Evolutionary conservation across 1,140 invertebrate genomes (phyloP).

Genomic region (Chironomus tepperi): DNA sequence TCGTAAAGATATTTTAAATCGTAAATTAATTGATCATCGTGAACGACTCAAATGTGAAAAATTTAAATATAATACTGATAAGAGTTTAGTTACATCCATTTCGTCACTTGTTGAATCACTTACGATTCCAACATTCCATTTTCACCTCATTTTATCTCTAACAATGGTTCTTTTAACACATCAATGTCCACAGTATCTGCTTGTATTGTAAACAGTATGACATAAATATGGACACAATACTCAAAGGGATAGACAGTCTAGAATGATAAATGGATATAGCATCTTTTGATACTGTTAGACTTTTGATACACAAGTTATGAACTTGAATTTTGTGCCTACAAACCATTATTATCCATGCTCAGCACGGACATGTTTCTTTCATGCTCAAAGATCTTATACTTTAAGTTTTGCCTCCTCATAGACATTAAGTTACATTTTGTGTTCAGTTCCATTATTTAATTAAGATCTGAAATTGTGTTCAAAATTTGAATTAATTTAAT

Average conservation of each 20-base stretch:
- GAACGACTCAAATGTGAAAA: slow-evolving; percentile 11
- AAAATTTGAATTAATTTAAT: neutral
- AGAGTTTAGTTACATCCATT: slow-evolving; percentile 13
- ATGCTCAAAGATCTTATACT: too few species aligned
- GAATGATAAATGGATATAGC: too few species aligned
- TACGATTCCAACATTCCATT: slow-evolving; percentile 43
- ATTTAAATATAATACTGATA: neutral
- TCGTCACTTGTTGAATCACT: slow-evolving; percentile 38
- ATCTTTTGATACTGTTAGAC: too few species aligned
- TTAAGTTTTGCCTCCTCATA: too few species aligned
- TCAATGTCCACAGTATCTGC: slow-evolving; percentile 46
- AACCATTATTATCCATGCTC: too few species aligned
- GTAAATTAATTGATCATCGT: slow-evolving; percentile 4
- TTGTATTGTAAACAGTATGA: slow-evolving; percentile 35
- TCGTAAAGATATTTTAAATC: slow-evolving; percentile 24
- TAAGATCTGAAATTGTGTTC: too few species aligned
- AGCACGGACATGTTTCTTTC: too few species aligned
- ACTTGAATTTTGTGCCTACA: too few species aligned
- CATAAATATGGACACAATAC: neutral
- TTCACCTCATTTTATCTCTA: slow-evolving; percentile 51
- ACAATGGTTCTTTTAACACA: slow-evolving; percentile 52
- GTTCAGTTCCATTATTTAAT: too few species aligned
- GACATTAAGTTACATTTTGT: too few species aligned
- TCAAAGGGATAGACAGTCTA: neutral
- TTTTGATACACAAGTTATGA: too few species aligned